phyloP scores from a whole-genome alignment of 2,888 invertebrate genomes.

The Melanostoma scalare region DNA sequence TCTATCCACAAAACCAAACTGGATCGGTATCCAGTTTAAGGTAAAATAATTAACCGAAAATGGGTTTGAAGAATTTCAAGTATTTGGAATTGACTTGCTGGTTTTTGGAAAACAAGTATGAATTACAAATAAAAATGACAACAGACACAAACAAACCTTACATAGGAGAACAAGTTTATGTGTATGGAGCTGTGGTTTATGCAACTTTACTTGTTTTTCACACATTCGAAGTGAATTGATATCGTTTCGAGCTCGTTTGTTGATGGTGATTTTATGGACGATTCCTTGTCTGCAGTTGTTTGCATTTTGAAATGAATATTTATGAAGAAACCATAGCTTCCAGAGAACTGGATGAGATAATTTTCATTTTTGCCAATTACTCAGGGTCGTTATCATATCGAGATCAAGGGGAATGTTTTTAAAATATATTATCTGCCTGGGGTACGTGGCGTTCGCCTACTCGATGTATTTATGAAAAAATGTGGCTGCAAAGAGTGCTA shows the following conservation, averaged over 20 bases:
- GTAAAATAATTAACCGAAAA: constrained; percentile 15
- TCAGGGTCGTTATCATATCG: too few species aligned
- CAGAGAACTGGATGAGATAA: too few species aligned
- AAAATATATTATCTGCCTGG: too few species aligned
- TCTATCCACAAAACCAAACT: constrained; percentile 13
- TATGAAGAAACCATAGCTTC: background rate
- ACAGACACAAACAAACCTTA: background rate
- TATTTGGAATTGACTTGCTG: background rate
- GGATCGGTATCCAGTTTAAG: constrained; percentile 19
- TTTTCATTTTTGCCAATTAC: too few species aligned
- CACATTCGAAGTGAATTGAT: constrained; percentile 6
- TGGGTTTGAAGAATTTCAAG: background rate
- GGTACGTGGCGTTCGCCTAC: too few species aligned
- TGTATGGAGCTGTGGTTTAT: constrained; percentile 1
- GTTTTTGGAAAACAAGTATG: constrained; percentile 25
- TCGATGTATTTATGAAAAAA: too few species aligned
- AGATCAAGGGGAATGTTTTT: too few species aligned
- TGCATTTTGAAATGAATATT: background rate
- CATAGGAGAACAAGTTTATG: background rate
- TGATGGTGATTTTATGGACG: background rate
- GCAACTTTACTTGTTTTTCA: background rate
- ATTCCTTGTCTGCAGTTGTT: background rate
- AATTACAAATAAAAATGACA: background rate
- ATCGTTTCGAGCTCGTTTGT: constrained; percentile 2
- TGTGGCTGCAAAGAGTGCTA: too few species aligned